A percentile compares a stretch with the other conserved stretches of the same genome.
Conservation (phyloP, 1,140 invertebrate species). For the Brachionus rubens region DNA sequence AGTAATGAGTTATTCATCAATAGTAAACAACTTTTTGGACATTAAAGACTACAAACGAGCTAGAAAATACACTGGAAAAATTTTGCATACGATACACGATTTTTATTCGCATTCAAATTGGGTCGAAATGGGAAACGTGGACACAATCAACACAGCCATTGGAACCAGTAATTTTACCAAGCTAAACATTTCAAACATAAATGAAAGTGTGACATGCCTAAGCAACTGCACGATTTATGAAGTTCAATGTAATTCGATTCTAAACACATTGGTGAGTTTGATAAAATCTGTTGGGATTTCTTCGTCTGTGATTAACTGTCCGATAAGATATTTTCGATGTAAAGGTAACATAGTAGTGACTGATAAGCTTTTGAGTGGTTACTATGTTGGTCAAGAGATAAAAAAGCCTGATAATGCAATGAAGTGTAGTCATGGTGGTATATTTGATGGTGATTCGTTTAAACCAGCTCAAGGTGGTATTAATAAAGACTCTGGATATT, state of each 20-base stretch:
- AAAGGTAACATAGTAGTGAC: neutral
- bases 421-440: conserved; percentile 41
- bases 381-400: neutral
- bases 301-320: neutral
- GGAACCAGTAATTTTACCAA: conserved; percentile 8
- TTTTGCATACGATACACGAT: conserved; percentile 45
- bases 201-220: neutral
- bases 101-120: conserved; percentile 46
- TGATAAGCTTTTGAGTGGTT: conserved; percentile 5
- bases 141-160: neutral
- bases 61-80: neutral
- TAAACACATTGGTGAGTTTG: neutral
- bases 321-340: conserved; percentile 32
- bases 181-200: neutral
- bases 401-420: conserved; percentile 9
- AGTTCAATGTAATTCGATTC: conserved; percentile 14
- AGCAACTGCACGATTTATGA: neutral
- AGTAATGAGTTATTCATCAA: neutral
- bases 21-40: neutral
- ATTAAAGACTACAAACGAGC: neutral
- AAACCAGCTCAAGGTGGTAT: conserved; percentile 25
- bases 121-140: conserved; percentile 44
- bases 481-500: conserved; percentile 29
- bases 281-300: neutral
- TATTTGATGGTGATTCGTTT: conserved; percentile 18